Evolutionary conservation across 37 sponge, comb jelly and placozoan species (phyloP), one percentile per base, ranked within the genome.

Genomic region (Beroe ovata): DNA sequence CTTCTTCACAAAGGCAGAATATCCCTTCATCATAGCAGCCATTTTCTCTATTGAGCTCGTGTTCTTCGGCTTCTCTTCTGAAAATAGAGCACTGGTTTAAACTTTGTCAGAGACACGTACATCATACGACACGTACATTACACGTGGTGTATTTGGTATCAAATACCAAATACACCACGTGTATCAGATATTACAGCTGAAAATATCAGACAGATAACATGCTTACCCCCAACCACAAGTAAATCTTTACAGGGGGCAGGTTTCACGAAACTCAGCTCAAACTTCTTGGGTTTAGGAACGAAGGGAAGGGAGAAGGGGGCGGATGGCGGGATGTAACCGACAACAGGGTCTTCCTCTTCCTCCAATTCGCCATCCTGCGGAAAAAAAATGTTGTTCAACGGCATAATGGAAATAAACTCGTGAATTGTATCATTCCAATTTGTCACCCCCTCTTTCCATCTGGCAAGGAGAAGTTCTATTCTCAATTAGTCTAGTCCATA

Each of bases 231-330:
- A 6, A 66, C 69, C 19, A 66, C 69, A 4, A 66, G 4, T 6
- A 66, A 18, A 6, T 66, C 69, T 37, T 66, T 66, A 26, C 36
- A 29, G 33, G 33, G 69, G 14, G 54, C 84, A 36, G 84, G 84
- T 19, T 40, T 77, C 4, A 42, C 54, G 47, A 42, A 77, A 25
- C 84, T 77, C 47, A 77, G 29, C 38, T 77, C 84, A 54, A 77
- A 77, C 47, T 77, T 77, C 54, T 77, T 77, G 20, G 84, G 84
- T 77, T 77, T 77, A 11, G 42, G 54, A 21, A 77, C 33, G 84
- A n/a, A 77, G 26, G 47, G 84, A 25, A 40, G 42, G 38, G 84
- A 26, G 18, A 42, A 21, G 47, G 42, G 25, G 54, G 16, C 41
- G 11, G 84, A 23, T 32, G 42, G 42, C 4, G 84, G 84, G 21